Base-by-base conservation (phyloP, 1,140 invertebrate genomes). In the Physella acuta region DNA sequence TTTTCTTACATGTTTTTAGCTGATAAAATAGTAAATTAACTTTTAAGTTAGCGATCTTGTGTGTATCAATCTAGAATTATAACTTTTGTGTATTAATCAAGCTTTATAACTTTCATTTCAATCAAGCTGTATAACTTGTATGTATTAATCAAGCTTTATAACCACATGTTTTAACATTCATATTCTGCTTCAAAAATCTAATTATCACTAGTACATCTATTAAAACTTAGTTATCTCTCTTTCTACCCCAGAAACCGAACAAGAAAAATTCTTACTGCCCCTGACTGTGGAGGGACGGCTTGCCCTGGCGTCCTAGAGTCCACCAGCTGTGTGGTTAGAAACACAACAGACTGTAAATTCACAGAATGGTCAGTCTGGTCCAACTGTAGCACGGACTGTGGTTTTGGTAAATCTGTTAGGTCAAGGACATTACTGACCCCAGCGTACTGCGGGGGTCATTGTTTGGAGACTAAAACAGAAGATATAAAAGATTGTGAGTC, bases 371-470 rank as follows among this genome's bases (percentile, higher is more conserved):
- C 53, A 52, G 24, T 28, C 16, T 77, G 76, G 76, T 71, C 74
- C 33, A 39, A 26, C 0, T 74, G 74, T 17, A 71, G 64, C 60
- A 73, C 73, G 17, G 63, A 77, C 56, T 75, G 76, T 70, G 74
- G 76, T 0, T 8, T 20, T 14, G 76, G 74, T 24, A 55, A 14
- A 14, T 24, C 39, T 1, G 60, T 58, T 30, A 55, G 76, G 34
- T 65, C 68, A 4, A 68, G 76, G 34, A 72, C 64, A 31, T 34
- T 75, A n/a, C 44, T 74, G 20, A 77, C 74, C 0, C 65, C 68
- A 16, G 74, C 76, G 0, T 74, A 73, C 49, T 74, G 74, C 70
- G 74, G 76, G 1, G 76, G 76, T 8, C 39, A 70, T 11, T 76
- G 75, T 61, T 26, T 3, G 31, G 49, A 72, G 44, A 55, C 52